phyloP scores from a whole-genome alignment of 2,888 invertebrate species.

The Julus scandinavius region DNA sequence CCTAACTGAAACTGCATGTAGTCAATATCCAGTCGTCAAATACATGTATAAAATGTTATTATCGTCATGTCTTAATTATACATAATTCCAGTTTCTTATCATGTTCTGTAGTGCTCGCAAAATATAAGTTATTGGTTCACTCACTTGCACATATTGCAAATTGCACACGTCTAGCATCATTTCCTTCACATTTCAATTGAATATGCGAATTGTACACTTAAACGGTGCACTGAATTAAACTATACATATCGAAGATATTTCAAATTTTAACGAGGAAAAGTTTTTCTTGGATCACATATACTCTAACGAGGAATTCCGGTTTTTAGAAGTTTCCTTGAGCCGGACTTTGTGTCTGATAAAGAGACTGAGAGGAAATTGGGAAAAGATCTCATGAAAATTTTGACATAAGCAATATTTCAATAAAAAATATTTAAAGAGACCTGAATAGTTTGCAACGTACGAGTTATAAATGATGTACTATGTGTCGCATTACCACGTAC shows the following conservation, averaged over 20 bases:
- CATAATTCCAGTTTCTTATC: no score
- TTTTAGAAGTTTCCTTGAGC: background rate
- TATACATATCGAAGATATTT: background rate
- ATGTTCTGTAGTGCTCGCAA: background rate
- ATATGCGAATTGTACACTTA: background rate
- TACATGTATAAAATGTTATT: no score
- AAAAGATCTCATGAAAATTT: background rate
- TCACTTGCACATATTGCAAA: background rate
- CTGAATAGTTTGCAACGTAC: background rate
- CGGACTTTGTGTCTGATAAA: no score
- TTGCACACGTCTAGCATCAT: background rate
- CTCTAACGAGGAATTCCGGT: constrained; percentile 3
- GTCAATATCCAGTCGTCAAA: no score
- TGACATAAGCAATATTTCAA: background rate
- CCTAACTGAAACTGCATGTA: no score
- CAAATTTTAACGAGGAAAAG: background rate
- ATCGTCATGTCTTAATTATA: no score
- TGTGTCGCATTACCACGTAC: no score
- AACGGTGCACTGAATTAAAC: background rate
- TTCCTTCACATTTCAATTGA: background rate
- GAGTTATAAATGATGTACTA: background rate
- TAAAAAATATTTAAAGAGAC: background rate
- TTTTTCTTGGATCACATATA: background rate
- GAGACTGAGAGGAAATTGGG: background rate
- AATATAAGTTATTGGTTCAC: background rate